Percentiles rank a stretch among this genome's conserved stretches.
Conservation (phyloP, 2,888 invertebrate genomes). For the Drosophila stalkeri region DNA sequence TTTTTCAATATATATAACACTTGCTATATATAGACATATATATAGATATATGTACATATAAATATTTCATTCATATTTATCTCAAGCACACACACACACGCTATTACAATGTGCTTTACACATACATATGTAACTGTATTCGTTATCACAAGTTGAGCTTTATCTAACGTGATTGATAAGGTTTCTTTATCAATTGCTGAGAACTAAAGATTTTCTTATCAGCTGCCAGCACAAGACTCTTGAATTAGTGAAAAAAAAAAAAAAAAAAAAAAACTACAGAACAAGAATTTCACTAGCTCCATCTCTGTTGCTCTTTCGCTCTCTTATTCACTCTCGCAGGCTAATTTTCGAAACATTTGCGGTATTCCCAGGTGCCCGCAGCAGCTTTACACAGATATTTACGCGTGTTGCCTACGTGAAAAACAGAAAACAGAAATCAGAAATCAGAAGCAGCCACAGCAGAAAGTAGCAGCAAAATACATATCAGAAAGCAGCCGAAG, state of each 20-base stretch:
- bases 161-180: conserved; percentile 46
- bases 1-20: neutral
- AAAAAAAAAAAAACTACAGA: conserved; percentile 16
- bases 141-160: conserved; percentile 12
- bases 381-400: conserved; percentile 21
- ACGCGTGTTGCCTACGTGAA: conserved; percentile 48
- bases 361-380: conserved; percentile 34
- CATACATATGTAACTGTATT: neutral
- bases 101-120: neutral
- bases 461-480: conserved; percentile 6
- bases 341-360: conserved; percentile 47
- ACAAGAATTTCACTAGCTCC: conserved; percentile 18
- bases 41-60: neutral
- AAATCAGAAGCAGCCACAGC: conserved; percentile 41
- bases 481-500: conserved; percentile 24
- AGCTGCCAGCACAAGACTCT: conserved; percentile 6
- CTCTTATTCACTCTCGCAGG: conserved; percentile 1
- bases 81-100: neutral
- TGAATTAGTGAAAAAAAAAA: conserved; percentile 25
- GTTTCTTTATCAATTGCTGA: conserved; percentile 29
- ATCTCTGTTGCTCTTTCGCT: neutral
- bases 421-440: conserved; percentile 51
- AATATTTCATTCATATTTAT: conserved; percentile 19
- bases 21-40: neutral
- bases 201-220: conserved; percentile 42